Conservation (phyloP, 1,140 invertebrate species). For the Drosophila nannoptera region DNA sequence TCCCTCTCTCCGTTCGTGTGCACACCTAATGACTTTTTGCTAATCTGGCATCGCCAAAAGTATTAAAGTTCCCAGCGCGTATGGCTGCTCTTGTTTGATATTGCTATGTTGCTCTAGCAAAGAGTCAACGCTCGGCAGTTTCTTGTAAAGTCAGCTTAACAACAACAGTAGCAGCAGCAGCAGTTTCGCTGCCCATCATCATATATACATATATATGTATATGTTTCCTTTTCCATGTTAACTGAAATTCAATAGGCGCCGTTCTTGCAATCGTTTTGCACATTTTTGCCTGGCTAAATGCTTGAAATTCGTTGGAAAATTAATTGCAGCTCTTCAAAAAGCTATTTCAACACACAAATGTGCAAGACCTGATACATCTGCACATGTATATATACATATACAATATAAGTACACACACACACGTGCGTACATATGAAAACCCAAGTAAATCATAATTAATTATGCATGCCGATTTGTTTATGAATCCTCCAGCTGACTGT, state of each 20-base stretch:
- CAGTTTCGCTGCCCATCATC: background rate
- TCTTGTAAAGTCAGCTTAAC: conserved; percentile 44
- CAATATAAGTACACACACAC: conserved; percentile 14
- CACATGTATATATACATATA: background rate
- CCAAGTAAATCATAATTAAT: conserved; percentile 63
- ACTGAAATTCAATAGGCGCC: conserved; percentile 62
- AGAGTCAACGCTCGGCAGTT: conserved; percentile 42
- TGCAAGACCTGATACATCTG: background rate
- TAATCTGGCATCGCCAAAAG: conserved; percentile 36
- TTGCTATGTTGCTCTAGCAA: conserved; percentile 6
- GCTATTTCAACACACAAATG: conserved; percentile 38
- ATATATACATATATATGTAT: no score
- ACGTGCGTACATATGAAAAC: conserved; percentile 3
- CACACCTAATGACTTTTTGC: conserved; percentile 16
- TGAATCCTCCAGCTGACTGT: conserved; percentile 19
- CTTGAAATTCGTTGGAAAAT: conserved; percentile 57
- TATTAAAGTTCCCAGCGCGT: conserved; percentile 18
- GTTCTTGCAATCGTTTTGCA: conserved; percentile 26
- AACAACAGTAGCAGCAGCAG: background rate
- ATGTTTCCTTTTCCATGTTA: conserved; percentile 49
- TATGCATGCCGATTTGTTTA: conserved; percentile 52
- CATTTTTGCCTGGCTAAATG: conserved; percentile 1
- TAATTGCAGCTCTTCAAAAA: conserved; percentile 62
- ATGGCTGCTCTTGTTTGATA: background rate
- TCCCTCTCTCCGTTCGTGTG: no score